Evolutionary conservation across 1,140 invertebrate species (phyloP).

Genomic region (Hesperophylax magnus): DNA sequence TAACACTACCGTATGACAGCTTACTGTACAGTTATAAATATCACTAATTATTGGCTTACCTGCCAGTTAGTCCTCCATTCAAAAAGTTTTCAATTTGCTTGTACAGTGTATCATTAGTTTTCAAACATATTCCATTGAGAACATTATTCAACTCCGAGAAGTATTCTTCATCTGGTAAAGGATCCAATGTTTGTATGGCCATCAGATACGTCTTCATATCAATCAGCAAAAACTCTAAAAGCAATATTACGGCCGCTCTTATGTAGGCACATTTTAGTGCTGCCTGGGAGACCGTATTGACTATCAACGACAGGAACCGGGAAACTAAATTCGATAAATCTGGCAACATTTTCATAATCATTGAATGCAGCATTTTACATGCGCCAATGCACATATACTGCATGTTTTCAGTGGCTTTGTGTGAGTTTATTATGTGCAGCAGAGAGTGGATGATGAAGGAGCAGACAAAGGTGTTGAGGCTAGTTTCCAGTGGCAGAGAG

Average conservation of each 20-base stretch:
- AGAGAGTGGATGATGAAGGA: slow-evolving; percentile 63
- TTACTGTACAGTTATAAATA: too few species aligned
- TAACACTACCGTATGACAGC: too few species aligned
- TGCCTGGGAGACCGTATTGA: slow-evolving; percentile 41
- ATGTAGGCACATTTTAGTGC: slow-evolving; percentile 25
- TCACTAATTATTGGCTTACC: neutral
- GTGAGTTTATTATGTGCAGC: slow-evolving; percentile 60
- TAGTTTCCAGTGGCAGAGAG: slow-evolving; percentile 60
- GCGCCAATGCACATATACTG: slow-evolving; percentile 53
- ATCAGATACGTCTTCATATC: slow-evolving; percentile 60
- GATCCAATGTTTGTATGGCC: slow-evolving; percentile 51
- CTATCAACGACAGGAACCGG: slow-evolving; percentile 56
- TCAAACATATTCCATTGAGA: slow-evolving; percentile 23
- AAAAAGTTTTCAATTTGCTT: slow-evolving; percentile 49
- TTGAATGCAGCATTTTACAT: slow-evolving; percentile 57
- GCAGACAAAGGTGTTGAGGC: slow-evolving; percentile 62
- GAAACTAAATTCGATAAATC: slow-evolving; percentile 57
- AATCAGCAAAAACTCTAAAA: slow-evolving; percentile 59
- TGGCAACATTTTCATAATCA: slow-evolving; percentile 60
- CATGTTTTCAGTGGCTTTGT: slow-evolving; percentile 57
- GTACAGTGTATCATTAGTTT: slow-evolving; percentile 31
- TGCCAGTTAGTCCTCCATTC: slow-evolving; percentile 20
- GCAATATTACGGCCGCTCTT: slow-evolving; percentile 53
- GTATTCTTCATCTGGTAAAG: slow-evolving; percentile 43
- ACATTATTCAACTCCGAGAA: slow-evolving; percentile 33